phyloP scores from a whole-genome alignment of 1,140 invertebrate species.

The Grapholita molesta region DNA sequence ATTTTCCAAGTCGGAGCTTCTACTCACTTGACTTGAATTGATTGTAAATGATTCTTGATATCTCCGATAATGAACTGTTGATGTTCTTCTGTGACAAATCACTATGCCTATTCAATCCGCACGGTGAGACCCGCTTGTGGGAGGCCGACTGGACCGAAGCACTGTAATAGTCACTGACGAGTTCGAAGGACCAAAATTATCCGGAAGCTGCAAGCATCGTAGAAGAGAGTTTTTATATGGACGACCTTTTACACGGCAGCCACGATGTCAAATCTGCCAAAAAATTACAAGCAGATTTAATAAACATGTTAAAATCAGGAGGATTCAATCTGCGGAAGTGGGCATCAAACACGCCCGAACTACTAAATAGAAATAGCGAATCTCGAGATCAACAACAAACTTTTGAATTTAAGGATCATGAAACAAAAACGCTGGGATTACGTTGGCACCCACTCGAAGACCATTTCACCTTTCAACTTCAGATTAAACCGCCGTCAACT shows the following conservation, averaged over 20 bases:
- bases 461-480: conserved; percentile 27
- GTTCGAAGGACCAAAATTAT: background rate
- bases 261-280: background rate
- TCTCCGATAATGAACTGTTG: no score
- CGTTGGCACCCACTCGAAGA: conserved; percentile 43
- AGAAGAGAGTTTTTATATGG: background rate
- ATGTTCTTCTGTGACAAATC: no score
- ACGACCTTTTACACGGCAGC: background rate
- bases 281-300: background rate
- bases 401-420: conserved; percentile 11
- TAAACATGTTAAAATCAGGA: background rate
- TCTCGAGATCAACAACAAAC: conserved; percentile 6
- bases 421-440: conserved; percentile 44
- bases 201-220: background rate
- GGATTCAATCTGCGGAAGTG: conserved; percentile 42
- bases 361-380: no score
- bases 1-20: no score
- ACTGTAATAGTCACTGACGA: no score
- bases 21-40: no score
- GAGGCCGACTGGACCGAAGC: no score
- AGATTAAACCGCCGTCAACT: background rate
- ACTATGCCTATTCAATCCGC: no score
- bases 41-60: no score
- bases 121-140: no score
- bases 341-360: conserved; percentile 33